Percentiles rank a stretch among this genome's conserved stretches.
Evolutionary conservation across 1,140 invertebrate species (phyloP).

Genomic region (Batillaria attramentaria): DNA sequence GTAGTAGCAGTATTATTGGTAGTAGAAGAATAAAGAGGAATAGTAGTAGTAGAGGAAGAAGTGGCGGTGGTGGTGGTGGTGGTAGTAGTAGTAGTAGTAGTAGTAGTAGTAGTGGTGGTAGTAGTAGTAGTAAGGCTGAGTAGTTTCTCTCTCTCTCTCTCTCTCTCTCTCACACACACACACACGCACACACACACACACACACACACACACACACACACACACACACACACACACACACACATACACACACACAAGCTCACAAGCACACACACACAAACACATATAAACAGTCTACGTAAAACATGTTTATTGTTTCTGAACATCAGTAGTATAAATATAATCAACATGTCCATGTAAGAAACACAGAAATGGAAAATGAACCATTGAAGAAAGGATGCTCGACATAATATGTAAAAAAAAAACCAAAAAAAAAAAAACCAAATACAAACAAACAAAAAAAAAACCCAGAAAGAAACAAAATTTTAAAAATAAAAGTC

Average conservation of each 20-base stretch:
- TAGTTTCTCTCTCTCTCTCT: not conserved
- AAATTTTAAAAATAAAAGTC: not conserved
- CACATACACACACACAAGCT: not conserved
- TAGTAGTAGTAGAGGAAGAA: not conserved
- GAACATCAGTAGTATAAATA: no score
- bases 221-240: slow-evolving; percentile 5
- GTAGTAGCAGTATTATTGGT: not conserved
- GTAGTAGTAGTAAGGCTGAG: not conserved
- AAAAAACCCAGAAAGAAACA: not conserved
- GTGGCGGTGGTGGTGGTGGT: not conserved
- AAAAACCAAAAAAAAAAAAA: no score
- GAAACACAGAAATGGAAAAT: no score
- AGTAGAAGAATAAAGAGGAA: not conserved
- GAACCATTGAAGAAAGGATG: no score
- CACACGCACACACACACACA: slow-evolving; percentile 13
- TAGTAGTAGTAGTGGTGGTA: no score
- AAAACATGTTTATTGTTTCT: not conserved
- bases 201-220: not conserved
- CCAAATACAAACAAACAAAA: no score
- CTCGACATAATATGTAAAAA: no score
- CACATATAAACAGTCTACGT: not conserved
- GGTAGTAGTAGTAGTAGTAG: not conserved
- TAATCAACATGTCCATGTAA: no score
- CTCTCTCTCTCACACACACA: not conserved
- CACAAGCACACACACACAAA: not conserved